These are phyloP conservation scores for Actenoides hombroni DNA, from an alignment of 2,113 vertebrate species.

Conservation along the genomic window DNA sequence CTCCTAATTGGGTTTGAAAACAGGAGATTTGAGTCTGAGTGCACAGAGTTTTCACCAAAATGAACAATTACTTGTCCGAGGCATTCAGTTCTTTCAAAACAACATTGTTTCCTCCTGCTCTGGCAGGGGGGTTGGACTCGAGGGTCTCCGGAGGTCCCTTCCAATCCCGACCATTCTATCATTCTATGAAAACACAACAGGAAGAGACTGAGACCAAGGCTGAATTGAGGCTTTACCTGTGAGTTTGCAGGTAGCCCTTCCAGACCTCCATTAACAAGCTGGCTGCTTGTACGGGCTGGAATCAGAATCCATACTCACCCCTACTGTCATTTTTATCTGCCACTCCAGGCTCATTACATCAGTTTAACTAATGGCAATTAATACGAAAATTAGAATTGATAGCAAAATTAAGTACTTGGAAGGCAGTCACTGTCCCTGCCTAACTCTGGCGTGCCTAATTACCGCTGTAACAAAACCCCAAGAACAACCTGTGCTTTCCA, in stretches of 20 bases:
- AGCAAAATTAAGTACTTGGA: slow-evolving; percentile 13
- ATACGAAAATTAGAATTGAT: slow-evolving; percentile 46
- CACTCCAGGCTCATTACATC: slow-evolving; percentile 30
- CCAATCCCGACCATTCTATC: too few relatives aligned
- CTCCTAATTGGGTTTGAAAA: slow-evolving; percentile 78
- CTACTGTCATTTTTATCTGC: background rate
- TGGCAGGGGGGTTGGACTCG: too few relatives aligned
- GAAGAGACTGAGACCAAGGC: background rate
- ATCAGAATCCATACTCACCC: background rate
- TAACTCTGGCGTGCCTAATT: background rate
- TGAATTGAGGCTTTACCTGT: background rate
- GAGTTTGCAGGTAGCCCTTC: background rate
- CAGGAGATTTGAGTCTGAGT: slow-evolving; percentile 59
- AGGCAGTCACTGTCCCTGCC: background rate
- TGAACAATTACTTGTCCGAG: slow-evolving; percentile 38
- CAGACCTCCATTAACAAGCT: background rate
- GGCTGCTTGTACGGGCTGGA: background rate
- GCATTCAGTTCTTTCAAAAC: slow-evolving; percentile 12
- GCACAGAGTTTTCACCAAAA: slow-evolving; percentile 39
- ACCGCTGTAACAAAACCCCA: background rate
- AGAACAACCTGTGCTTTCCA: rapidly evolving
- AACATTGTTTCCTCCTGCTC: too few relatives aligned
- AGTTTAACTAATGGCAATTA: slow-evolving; percentile 47
- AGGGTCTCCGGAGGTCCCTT: too few relatives aligned
- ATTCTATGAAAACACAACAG: background rate